phyloP scores from a whole-genome alignment of 2,888 invertebrate species.

The Drosophila kokeensis region DNA sequence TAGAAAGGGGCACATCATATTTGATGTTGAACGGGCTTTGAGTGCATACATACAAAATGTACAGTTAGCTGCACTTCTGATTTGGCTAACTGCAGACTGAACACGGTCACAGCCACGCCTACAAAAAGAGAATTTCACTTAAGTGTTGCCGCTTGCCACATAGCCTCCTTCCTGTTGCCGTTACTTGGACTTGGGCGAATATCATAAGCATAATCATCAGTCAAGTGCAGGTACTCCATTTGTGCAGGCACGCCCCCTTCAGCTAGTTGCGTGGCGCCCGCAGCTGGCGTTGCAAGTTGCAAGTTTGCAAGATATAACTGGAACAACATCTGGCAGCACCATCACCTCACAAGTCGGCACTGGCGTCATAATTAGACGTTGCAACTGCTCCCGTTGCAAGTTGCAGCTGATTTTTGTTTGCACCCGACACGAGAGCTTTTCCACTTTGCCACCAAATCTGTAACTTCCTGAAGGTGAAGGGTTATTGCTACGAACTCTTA shows the following conservation, averaged over 20 bases:
- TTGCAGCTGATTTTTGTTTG: conserved; percentile 1
- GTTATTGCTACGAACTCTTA: not conserved
- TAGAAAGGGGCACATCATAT: conserved; percentile 16
- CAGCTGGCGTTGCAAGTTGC: conserved; percentile 25
- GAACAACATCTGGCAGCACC: conserved; percentile 43
- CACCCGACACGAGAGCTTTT: not conserved
- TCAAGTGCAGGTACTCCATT: conserved; percentile 41
- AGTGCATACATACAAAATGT: conserved; percentile 1
- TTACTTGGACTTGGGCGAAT: conserved; percentile 14
- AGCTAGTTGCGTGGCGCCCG: conserved; percentile 9
- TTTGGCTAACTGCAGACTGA: conserved; percentile 10
- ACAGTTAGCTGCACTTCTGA: conserved; percentile 29
- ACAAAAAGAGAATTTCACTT: conserved; percentile 37
- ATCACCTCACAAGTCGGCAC: conserved; percentile 25
- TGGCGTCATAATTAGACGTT: conserved; percentile 61
- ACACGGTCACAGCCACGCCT: conserved; percentile 32
- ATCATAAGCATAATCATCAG: conserved; percentile 50
- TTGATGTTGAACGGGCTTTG: not conserved
- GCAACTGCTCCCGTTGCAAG: conserved; percentile 35
- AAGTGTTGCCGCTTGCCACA: conserved; percentile 21
- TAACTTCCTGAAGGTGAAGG: not conserved
- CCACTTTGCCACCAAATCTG: not conserved
- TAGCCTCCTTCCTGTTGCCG: not conserved
- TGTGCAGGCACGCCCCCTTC: conserved; percentile 37
- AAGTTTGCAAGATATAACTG: conserved; percentile 28